These are phyloP conservation scores for Aldrovandia affinis DNA, from an alignment of 2,797 vertebrate species.

Conservation along the genomic window DNA sequence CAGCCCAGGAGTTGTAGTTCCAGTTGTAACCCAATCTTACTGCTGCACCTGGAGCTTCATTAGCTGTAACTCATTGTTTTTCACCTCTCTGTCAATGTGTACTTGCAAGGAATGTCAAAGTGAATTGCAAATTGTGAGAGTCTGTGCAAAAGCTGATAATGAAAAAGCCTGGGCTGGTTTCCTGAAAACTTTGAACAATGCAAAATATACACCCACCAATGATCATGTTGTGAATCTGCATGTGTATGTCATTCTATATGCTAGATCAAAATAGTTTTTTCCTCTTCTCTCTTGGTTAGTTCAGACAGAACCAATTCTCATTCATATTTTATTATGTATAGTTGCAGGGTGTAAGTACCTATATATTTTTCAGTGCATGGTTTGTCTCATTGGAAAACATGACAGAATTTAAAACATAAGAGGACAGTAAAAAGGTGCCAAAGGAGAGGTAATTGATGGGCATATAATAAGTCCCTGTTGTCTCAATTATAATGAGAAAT, in stretches of 20 bases:
- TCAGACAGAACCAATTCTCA: neutral
- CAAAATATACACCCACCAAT: conserved; percentile 26
- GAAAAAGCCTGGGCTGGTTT: conserved; percentile 22
- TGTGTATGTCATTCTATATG: conserved; percentile 10
- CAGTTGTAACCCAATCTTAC: conserved; percentile 51
- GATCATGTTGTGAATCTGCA: conserved; percentile 39
- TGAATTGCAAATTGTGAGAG: conserved; percentile 44
- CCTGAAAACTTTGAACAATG: conserved; percentile 52
- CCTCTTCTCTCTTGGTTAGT: neutral
- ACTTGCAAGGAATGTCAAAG: conserved; percentile 48
- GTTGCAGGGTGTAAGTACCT: neutral
- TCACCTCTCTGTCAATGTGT: conserved; percentile 33
- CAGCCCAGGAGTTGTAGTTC: conserved; percentile 30
- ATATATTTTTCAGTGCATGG: neutral
- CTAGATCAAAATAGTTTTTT: neutral
- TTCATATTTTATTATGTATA: neutral
- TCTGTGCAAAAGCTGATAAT: conserved; percentile 54
- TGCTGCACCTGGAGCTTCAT: conserved; percentile 59
- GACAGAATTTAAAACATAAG: neutral
- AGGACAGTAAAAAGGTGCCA: neutral
- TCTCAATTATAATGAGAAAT: conserved; percentile 8
- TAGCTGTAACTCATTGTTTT: conserved; percentile 49
- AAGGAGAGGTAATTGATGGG: conserved; percentile 11
- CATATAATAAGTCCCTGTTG: conserved; percentile 13
- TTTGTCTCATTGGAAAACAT: conserved; percentile 9